Percentiles rank a stretch among this genome's conserved stretches.
Conservation (phyloP, 2,113 vertebrate genomes). For the Hymenochirus boettgeri region DNA sequence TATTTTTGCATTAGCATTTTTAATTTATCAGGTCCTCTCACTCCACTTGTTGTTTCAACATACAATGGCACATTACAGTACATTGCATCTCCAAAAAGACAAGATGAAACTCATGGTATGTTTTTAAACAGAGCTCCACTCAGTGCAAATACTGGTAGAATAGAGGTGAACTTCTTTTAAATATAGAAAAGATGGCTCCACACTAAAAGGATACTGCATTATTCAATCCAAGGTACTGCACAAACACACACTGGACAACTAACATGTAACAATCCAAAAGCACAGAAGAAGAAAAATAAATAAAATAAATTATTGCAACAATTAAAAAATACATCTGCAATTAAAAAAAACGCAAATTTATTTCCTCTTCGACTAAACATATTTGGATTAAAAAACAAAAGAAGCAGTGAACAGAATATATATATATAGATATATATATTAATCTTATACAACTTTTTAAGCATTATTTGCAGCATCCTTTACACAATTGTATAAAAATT, state of each 20-base stretch:
- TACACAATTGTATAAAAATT: conserved; percentile 51
- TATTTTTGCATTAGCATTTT: too few species aligned
- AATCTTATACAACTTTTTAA: conserved; percentile 48
- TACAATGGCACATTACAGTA: conserved; percentile 53
- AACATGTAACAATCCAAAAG: too few species aligned
- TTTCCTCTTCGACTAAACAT: conserved; percentile 21
- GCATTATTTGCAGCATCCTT: conserved; percentile 52
- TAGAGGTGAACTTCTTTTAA: conserved; percentile 5
- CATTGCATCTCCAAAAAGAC: conserved; percentile 21
- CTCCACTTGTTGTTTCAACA: too few species aligned
- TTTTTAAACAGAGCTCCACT: background rate
- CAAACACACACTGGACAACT: conserved; percentile 45
- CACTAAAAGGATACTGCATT: conserved; percentile 49
- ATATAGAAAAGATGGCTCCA: conserved; percentile 47
- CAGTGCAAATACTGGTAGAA: conserved; percentile 8
- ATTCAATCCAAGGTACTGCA: conserved; percentile 44
- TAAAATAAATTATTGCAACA: conserved; percentile 53
- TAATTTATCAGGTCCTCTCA: too few species aligned
- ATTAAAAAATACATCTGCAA: conserved; percentile 51
- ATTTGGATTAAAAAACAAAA: conserved; percentile 10
- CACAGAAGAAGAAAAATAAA: conserved; percentile 54
- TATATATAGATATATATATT: conserved; percentile 41
- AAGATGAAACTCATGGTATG: conserved; percentile 18
- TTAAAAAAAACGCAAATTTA: conserved; percentile 47
- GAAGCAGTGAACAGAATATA: background rate